Evolutionary conservation across 2,888 invertebrate species (phyloP).

Genomic region (Trichacis sp.): DNA sequence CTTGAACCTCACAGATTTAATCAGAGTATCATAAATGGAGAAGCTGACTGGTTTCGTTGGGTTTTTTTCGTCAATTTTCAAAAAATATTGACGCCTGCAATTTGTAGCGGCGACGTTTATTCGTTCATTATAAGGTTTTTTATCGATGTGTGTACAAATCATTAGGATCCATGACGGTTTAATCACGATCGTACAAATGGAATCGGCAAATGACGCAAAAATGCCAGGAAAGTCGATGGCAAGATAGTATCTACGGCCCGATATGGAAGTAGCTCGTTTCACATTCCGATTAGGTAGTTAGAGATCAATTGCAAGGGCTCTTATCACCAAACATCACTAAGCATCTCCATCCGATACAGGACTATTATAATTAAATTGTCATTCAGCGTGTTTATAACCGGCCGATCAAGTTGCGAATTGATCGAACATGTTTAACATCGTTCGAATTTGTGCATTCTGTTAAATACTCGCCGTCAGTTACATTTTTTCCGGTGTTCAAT

Average conservation of each 20-base stretch:
- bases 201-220: slow-evolving; percentile 14
- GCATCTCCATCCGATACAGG: slow-evolving; percentile 29
- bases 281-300: slow-evolving; percentile 30
- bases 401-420: slow-evolving; percentile 11
- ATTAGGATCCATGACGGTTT: slow-evolving; percentile 7
- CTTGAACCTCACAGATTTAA: no score
- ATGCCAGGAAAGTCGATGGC: slow-evolving; percentile 10
- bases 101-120: background rate
- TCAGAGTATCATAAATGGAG: no score
- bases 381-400: slow-evolving; percentile 27
- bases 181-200: slow-evolving; percentile 13
- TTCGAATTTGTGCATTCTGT: background rate
- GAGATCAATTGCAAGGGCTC: slow-evolving; percentile 29
- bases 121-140: background rate
- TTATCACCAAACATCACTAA: slow-evolving; percentile 26
- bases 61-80: background rate
- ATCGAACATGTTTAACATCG: background rate
- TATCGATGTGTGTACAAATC: slow-evolving; percentile 1
- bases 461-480: background rate
- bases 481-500: no score
- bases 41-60: background rate
- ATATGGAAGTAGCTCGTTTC: slow-evolving; percentile 24
- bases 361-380: slow-evolving; percentile 35
- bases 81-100: background rate
- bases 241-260: slow-evolving; percentile 24